Evolutionary conservation across 2,888 invertebrate species (phyloP), one percentile per base, ranked within the genome.

Genomic region (Cephus nigrinus): DNA sequence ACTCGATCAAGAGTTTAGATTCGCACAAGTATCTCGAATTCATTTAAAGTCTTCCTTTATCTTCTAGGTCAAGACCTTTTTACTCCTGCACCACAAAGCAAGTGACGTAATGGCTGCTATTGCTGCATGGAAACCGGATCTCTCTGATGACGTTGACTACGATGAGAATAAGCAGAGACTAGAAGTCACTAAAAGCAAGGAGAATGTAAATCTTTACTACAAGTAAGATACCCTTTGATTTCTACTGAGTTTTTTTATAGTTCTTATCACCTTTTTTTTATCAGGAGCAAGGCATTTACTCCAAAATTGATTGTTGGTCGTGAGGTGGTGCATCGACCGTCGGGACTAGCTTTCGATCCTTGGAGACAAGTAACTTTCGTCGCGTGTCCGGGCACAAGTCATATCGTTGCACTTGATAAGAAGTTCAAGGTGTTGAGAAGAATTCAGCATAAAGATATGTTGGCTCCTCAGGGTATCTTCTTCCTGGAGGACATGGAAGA

Each of bases 371-470:
- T 94, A 74, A 90, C 93, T 0, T 93, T 93, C 86, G 93, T 96
- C 73, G 95, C 94, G 83, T 94, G 95, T 3, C 94, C 95, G 82
- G 95, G 95, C 84, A 94, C 94, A 73, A 95, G 95, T 82, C 90
- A 93, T 76, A 90, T 93, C 72, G 93, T 93, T 76, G 92, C 94
- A 5, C 88, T 94, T 32, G 93, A 91, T 81, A 84, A 86, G 75
- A 93, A 80, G 92, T 93, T 74, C 72, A 93, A 93, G 88, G 91
- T 94, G 4, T 89, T 94, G 40, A 92, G 92, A 1, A 90, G 93
- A 32, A 90, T 95, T 69, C 92, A 92, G 0, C 92, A 93, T 75
- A 92, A 93, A 0, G 93, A 93, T 71, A 94, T 95, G 94, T 89
- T 94, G 78, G 95, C 93, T 80, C 95, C 95, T 0, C 93, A 93